Conservation (phyloP, 2,888 invertebrate genomes). For the Euclidia mi region DNA sequence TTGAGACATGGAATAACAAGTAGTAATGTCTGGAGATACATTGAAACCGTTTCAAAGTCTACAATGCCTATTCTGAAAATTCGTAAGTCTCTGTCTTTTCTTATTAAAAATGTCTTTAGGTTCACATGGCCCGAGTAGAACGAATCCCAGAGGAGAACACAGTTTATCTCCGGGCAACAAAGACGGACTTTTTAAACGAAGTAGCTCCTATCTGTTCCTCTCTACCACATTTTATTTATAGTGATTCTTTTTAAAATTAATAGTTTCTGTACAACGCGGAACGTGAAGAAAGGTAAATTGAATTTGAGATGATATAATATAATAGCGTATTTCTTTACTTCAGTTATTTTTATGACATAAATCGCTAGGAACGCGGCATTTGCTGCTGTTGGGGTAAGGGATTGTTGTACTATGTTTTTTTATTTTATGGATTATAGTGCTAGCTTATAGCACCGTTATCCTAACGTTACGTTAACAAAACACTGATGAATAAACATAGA, state of each 20-base stretch:
- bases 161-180: slow-evolving; percentile 64
- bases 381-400: too few species aligned
- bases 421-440: too few species aligned
- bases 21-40: slow-evolving; percentile 1
- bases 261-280: slow-evolving; percentile 31
- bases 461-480: too few species aligned
- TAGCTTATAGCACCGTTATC: too few species aligned
- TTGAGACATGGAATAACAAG: background rate
- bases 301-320: slow-evolving; percentile 15
- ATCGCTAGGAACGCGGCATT: too few species aligned
- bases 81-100: slow-evolving; percentile 51
- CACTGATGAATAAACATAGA: too few species aligned
- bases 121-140: slow-evolving; percentile 46
- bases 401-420: too few species aligned
- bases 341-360: too few species aligned
- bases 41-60: background rate
- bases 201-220: slow-evolving; percentile 47
- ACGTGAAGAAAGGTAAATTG: slow-evolving; percentile 14
- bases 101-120: slow-evolving; percentile 56
- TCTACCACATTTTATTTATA: slow-evolving; percentile 48
- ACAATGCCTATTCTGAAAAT: slow-evolving; percentile 11
- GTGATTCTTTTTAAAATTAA: slow-evolving; percentile 47
- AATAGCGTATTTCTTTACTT: too few species aligned
- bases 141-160: slow-evolving; percentile 59
- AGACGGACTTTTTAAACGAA: slow-evolving; percentile 57